A percentile compares a stretch with the other conserved stretches of the same genome.
phyloP scores from a whole-genome alignment of 2,888 invertebrate genomes.

The Lepidochitona cinerea region DNA sequence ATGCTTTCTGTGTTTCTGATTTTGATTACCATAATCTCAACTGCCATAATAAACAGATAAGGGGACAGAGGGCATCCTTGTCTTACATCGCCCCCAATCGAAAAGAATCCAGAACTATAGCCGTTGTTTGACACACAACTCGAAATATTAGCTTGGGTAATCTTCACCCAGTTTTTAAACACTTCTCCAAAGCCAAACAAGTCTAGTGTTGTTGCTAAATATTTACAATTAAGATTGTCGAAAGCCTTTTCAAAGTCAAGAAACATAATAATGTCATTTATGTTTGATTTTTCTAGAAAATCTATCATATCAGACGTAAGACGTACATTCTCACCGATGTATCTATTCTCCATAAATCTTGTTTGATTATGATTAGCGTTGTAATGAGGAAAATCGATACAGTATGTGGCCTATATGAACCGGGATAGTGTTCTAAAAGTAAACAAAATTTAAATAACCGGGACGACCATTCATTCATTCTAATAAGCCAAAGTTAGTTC shows the following conservation, averaged over 20 bases:
- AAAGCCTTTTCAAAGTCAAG: constrained; percentile 14
- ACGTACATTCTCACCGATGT: constrained; percentile 2
- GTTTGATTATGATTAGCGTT: constrained; percentile 8
- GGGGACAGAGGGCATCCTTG: constrained; percentile 12
- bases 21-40: background rate
- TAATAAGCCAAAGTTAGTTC: too few relatives aligned
- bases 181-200: constrained; percentile 10
- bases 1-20: background rate
- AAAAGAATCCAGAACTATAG: background rate
- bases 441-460: too few relatives aligned
- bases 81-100: background rate
- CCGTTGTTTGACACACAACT: constrained; percentile 8
- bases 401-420: too few relatives aligned
- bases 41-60: constrained; percentile 10
- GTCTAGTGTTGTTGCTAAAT: background rate
- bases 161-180: background rate
- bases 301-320: too few relatives aligned
- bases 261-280: background rate
- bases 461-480: too few relatives aligned
- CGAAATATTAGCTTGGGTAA: background rate
- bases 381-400: too few relatives aligned
- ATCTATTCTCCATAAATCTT: constrained; percentile 12
- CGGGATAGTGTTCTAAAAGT: too few relatives aligned
- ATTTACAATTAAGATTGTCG: constrained; percentile 9
- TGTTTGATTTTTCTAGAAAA: background rate